Percentiles rank a stretch among this genome's conserved stretches.
phyloP scores from a whole-genome alignment of 2,888 invertebrate species.

The Arrhopalites spinosus region DNA sequence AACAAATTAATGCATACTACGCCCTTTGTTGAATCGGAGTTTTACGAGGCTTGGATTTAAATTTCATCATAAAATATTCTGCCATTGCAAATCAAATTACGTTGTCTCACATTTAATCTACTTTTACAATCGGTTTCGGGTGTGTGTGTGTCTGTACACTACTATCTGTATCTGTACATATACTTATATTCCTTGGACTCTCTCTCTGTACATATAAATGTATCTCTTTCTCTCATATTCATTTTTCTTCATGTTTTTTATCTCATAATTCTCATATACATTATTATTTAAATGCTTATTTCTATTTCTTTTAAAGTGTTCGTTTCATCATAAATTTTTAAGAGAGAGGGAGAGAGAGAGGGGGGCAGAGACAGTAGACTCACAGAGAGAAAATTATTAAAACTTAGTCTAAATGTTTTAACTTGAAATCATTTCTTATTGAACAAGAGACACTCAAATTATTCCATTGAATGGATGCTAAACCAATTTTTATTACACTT shows the following conservation, averaged over 20 bases:
- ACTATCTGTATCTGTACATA: too few relatives aligned
- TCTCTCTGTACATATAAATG: neutral
- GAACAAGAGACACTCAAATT: too few relatives aligned
- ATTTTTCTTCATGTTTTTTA: conserved; percentile 12
- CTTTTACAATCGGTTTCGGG: conserved; percentile 5
- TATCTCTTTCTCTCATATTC: neutral
- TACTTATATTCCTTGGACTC: neutral
- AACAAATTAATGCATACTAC: conserved; percentile 29
- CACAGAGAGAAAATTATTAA: neutral
- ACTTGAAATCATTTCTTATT: too few relatives aligned
- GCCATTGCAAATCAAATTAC: conserved; percentile 26
- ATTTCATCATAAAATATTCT: conserved; percentile 30
- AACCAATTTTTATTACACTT: too few relatives aligned
- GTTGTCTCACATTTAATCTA: conserved; percentile 6
- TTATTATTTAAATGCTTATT: conserved; percentile 9
- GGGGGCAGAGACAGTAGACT: neutral
- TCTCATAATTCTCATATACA: conserved; percentile 4
- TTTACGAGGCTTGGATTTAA: conserved; percentile 30
- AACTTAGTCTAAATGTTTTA: neutral
- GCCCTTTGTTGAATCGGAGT: conserved; percentile 27
- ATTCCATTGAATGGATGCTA: too few relatives aligned
- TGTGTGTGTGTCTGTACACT: neutral
- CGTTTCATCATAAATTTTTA: conserved; percentile 7
- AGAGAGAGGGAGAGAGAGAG: too few relatives aligned
- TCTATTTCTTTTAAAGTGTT: conserved; percentile 10